phyloP scores from a whole-genome alignment of 2,888 invertebrate species.

The Ornithoptera alexandrae region DNA sequence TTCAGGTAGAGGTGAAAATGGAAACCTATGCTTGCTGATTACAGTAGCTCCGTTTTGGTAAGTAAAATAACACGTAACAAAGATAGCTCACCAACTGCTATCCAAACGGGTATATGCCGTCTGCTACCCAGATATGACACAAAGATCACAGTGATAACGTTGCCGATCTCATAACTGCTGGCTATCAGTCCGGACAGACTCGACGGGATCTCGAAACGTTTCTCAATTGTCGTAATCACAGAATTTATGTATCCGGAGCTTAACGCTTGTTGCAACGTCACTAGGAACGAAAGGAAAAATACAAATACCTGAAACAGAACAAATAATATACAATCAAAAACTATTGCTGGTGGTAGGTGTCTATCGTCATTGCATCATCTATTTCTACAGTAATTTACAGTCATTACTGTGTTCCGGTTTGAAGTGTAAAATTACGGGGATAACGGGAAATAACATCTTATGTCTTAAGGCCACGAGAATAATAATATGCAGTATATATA shows the following conservation, averaged over 20 bases:
- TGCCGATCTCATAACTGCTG: constrained; percentile 96
- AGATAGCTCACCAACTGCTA: constrained; percentile 88
- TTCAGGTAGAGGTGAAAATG: too few species aligned
- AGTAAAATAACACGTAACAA: constrained; percentile 1
- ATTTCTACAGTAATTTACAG: background rate
- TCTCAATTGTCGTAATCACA: constrained; percentile 98
- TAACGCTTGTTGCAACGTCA: constrained; percentile 93
- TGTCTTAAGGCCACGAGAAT: too few species aligned
- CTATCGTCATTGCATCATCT: background rate
- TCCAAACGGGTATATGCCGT: constrained; percentile 96
- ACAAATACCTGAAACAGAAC: constrained; percentile 87
- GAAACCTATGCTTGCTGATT: too few species aligned
- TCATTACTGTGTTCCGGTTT: background rate
- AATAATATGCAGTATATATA: too few species aligned
- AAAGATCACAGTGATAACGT: constrained; percentile 96
- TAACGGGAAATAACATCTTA: too few species aligned
- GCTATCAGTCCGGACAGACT: constrained; percentile 95
- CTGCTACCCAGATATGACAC: constrained; percentile 96
- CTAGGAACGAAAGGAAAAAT: constrained; percentile 91
- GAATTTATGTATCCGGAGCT: constrained; percentile 96
- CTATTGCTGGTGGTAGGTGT: background rate
- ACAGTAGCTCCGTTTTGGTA: background rate
- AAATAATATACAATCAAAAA: constrained; percentile 6
- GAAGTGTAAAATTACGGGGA: too few species aligned
- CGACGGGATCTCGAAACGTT: constrained; percentile 95